Evolutionary conservation across 2,797 vertebrate genomes (phyloP), one percentile per base, ranked within the genome.

Genomic region (Rhyacichthys aspro): DNA sequence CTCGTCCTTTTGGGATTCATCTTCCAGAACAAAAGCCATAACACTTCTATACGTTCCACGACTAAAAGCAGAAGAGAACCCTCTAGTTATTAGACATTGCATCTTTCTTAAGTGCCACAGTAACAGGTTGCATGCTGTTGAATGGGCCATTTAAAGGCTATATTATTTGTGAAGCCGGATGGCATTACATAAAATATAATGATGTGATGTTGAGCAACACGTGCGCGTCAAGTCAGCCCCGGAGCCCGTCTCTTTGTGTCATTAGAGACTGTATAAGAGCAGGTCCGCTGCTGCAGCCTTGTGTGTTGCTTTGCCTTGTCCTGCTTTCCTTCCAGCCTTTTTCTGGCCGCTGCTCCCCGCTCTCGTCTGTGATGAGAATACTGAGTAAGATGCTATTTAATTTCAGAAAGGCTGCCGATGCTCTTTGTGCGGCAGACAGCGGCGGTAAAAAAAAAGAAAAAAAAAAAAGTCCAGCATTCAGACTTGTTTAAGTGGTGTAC

Each of bases 311-410:
- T 85, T 66, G 71, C 85, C 72, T 88, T 81, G 73, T 90, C 85
- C 83, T 86, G 79, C 82, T 84, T 87, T 84, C 77, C 80, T 83
- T 86, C 87, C 83, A 84, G 78, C 84, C 85, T 85, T 81, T 89
- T 91, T 86, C 88, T 90, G 89, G 86, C 90, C 85, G 63, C 88
- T 76, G 87, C 87, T 90, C 89, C 87, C 85, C 70, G 82, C 84
- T 87, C 86, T 81, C 37, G 82, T 88, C 88, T 93, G 92, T 94
- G 93, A 92, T 83, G 91, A 81, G 91, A 93, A 94, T 93, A 92
- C 91, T 90, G 92, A 93, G 88, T 90, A 90, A 91, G 90, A 90
- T 88, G 88, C 90, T 90, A 83, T 91, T 92, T 92, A 89, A 91
- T 93, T 90, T 92, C 87, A 91, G 87, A 84, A 88, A 84, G 91